Conservation (phyloP, 2,888 invertebrate genomes). For the Drosophila fungiperda region DNA sequence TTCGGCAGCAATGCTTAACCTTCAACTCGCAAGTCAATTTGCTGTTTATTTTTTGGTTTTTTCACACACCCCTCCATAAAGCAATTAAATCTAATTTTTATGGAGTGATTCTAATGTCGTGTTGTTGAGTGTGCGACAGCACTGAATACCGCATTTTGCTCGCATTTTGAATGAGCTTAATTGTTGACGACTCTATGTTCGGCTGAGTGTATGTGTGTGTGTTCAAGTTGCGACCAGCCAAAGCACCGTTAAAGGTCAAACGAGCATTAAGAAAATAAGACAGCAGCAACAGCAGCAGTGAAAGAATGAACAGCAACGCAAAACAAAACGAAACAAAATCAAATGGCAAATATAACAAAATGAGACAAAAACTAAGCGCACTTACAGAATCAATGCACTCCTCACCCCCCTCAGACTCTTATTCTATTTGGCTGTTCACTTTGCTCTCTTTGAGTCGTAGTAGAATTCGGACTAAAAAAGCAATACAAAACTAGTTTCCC, state of each 20-base stretch:
- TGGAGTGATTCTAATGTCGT: constrained; percentile 67
- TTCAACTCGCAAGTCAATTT: constrained; percentile 80
- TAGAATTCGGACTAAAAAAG: constrained; percentile 69
- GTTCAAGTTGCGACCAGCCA: constrained; percentile 56
- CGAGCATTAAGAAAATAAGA: constrained; percentile 63
- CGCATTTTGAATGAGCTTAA: constrained; percentile 77
- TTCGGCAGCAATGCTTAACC: constrained; percentile 62
- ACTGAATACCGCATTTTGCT: constrained; percentile 56
- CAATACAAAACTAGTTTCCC: constrained; percentile 67
- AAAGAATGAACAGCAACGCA: constrained; percentile 1
- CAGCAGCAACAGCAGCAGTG: constrained; percentile 15
- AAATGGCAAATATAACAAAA: constrained; percentile 58
- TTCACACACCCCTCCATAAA: constrained; percentile 33
- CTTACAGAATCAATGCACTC: constrained; percentile 46
- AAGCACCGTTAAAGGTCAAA: constrained; percentile 79
- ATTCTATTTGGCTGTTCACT: not conserved
- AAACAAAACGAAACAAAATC: constrained; percentile 59
- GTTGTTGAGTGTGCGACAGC: constrained; percentile 48
- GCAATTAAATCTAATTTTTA: constrained; percentile 73
- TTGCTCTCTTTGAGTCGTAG: constrained; percentile 34
- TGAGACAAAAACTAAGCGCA: constrained; percentile 37
- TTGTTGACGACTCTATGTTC: constrained; percentile 59
- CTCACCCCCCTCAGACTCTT: not conserved
- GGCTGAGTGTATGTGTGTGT: constrained; percentile 15
- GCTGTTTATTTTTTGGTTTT: constrained; percentile 27